Base-by-base conservation (phyloP, 2,113 vertebrate genomes). In the Amia ocellicauda region DNA sequence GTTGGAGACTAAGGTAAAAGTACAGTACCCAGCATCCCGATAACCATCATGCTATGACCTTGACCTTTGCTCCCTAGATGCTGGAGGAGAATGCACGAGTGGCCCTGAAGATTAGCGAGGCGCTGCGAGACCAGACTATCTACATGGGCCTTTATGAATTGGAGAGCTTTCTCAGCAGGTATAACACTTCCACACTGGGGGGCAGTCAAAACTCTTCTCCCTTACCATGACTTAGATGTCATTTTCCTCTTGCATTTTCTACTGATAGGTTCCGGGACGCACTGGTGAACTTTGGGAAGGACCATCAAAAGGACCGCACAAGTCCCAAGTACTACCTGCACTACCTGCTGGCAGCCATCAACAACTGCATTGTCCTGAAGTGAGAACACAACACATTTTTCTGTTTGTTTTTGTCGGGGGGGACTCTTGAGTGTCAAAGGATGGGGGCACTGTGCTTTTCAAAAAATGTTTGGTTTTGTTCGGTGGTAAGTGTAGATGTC, bases 331-430 rank as follows among this genome's bases (percentile, higher is more conserved):
- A 91, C 76, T 96, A 97, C 3, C 71, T 93, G 66, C 84, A 92
- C 71, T 95, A 98, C 71, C 80, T 98, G 11, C 84, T 98, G 80
- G 92, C 95, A 1, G 80, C 86, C 52, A 89, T 97, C 79, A 98
- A 94, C 83, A 95, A 96, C 80, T 95, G 91, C 67, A 85, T 91
- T 76, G 86, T 91, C 62, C 89, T 99, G 75, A 94, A 96, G 97
- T 99, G 90, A 82, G 42, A 69, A 56, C 23, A 47, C n/a, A 17
- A 1, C 45, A 24, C 59, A 70, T 64, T 29, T 51, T 41, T 67
- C 63, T 64, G 66, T 69, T 58, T 74, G 69, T 69, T 36, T 36
- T 36, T 36, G 31, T 36, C n/a, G n/a, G n/a, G n/a, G n/a, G n/a
- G n/a, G n/a, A n/a, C n/a, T n/a, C n/a, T n/a, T n/a, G n/a, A n/a